Percentiles rank a stretch among this genome's conserved stretches.
Evolutionary conservation across 1,140 invertebrate species (phyloP).

Genomic region (Zaprionus inermis): DNA sequence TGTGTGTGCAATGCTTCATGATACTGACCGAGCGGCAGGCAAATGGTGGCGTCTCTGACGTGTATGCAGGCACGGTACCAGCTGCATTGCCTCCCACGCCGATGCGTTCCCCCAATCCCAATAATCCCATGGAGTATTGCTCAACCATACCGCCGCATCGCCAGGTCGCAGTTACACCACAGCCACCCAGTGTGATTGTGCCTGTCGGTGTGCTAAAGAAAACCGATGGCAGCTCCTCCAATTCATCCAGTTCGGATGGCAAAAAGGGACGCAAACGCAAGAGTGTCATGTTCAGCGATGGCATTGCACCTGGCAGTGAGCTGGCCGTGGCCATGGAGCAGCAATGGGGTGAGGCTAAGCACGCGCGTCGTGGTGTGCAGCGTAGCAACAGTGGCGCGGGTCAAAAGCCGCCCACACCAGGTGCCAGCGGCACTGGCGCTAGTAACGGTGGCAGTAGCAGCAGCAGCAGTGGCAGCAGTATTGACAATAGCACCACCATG

Average conservation of each 20-base stretch:
- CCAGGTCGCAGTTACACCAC: slow-evolving; percentile 87
- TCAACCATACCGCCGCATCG: slow-evolving; percentile 93
- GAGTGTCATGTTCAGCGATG: slow-evolving; percentile 96
- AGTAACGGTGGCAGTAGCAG: slow-evolving; percentile 19
- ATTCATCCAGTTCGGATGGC: slow-evolving; percentile 73
- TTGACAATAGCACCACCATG: slow-evolving; percentile 64
- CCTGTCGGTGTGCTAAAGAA: slow-evolving; percentile 93
- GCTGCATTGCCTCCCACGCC: slow-evolving; percentile 60
- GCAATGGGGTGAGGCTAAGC: slow-evolving; percentile 76
- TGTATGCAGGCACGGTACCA: slow-evolving; percentile 19
- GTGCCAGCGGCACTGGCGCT: slow-evolving; percentile 3
- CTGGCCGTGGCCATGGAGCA: slow-evolving; percentile 88
- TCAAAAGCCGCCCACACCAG: slow-evolving; percentile 73
- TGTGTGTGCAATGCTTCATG: slow-evolving; percentile 87
- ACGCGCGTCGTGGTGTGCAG: slow-evolving; percentile 62
- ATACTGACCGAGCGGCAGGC: slow-evolving; percentile 85
- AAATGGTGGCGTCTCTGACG: slow-evolving; percentile 31
- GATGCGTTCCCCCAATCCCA: slow-evolving; percentile 89
- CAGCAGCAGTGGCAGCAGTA: slow-evolving; percentile 53
- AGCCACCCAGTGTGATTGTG: slow-evolving; percentile 92
- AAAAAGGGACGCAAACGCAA: slow-evolving; percentile 86
- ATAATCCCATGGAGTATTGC: slow-evolving; percentile 96
- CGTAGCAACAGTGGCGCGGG: slow-evolving; percentile 45
- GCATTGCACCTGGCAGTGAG: slow-evolving; percentile 95
- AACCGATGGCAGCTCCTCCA: slow-evolving; percentile 85